A percentile compares a stretch with the other conserved stretches of the same genome.
Evolutionary conservation across 2,888 invertebrate genomes (phyloP).

Genomic region (Erebia palarica): DNA sequence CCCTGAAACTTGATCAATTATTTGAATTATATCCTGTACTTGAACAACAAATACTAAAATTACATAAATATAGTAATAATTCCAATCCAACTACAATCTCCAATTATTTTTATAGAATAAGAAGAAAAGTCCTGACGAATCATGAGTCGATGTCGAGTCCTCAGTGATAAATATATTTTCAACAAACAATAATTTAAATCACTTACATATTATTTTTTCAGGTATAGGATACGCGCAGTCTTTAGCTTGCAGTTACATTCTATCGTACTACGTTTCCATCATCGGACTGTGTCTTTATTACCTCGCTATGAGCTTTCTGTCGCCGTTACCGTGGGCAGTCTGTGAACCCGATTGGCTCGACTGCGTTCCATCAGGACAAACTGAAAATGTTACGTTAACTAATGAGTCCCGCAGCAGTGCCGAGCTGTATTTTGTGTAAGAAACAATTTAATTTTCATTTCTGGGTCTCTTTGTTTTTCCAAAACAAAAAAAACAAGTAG

Average conservation of each 20-base stretch:
- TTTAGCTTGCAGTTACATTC: constrained; percentile 84
- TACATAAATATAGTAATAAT: no score
- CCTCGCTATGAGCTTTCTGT: constrained; percentile 86
- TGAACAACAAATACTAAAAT: no score
- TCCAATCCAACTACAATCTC: no score
- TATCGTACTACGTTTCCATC: constrained; percentile 90
- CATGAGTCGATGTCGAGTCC: no score
- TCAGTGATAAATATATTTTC: background rate
- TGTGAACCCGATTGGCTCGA: constrained; percentile 83
- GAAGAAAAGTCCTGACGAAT: no score
- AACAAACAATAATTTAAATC: background rate
- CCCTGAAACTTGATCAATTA: no score
- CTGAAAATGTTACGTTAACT: constrained; percentile 47
- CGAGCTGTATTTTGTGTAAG: constrained; percentile 77
- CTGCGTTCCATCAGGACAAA: constrained; percentile 68
- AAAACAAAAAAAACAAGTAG: no score
- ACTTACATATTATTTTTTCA: constrained; percentile 49
- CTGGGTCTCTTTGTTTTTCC: no score
- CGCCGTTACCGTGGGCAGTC: constrained; percentile 87
- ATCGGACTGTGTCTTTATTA: constrained; percentile 89
- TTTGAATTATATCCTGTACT: no score
- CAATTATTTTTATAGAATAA: no score
- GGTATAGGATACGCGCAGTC: constrained; percentile 88
- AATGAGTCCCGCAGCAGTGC: constrained; percentile 75
- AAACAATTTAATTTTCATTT: background rate